These are phyloP conservation scores for Stomatorhinus walkeri DNA, from an alignment of 2,797 vertebrate genomes.

Conservation along the genomic window DNA sequence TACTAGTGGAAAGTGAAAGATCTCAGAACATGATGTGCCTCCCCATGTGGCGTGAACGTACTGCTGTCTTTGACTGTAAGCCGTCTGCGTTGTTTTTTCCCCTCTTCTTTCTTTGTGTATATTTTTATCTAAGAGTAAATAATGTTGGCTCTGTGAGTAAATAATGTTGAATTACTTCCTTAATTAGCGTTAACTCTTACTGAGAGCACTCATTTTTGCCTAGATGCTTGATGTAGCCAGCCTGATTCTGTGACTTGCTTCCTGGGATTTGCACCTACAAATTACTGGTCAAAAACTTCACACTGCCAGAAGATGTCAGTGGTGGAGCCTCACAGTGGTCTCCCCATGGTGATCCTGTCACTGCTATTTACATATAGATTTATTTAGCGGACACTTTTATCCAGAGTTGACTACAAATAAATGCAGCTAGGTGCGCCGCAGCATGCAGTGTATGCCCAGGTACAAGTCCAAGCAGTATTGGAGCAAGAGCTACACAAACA, in stretches of 20 bases:
- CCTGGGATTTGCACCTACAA: not conserved
- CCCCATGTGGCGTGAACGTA: not conserved
- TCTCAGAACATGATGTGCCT: constrained; percentile 13
- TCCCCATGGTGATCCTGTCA: not conserved
- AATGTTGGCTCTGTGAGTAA: not conserved
- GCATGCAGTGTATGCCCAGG: not conserved
- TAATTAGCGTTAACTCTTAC: not conserved
- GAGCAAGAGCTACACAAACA: not conserved
- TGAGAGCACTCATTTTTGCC: not conserved
- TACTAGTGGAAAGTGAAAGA: constrained; percentile 1
- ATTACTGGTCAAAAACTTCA: not conserved
- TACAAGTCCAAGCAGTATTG: not conserved
- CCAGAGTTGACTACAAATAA: not conserved
- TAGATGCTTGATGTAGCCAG: not conserved
- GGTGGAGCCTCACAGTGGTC: not conserved
- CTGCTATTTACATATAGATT: not conserved
- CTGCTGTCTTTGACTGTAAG: not conserved
- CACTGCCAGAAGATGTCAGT: not conserved
- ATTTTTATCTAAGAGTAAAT: not conserved
- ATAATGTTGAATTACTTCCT: not conserved
- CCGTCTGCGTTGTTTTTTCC: not conserved
- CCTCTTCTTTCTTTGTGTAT: not conserved
- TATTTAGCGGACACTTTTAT: not conserved
- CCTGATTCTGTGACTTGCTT: not conserved
- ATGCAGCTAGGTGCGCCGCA: not conserved